phyloP scores from a whole-genome alignment of 2,797 vertebrate species.

The Parotocinclus haroldoi region DNA sequence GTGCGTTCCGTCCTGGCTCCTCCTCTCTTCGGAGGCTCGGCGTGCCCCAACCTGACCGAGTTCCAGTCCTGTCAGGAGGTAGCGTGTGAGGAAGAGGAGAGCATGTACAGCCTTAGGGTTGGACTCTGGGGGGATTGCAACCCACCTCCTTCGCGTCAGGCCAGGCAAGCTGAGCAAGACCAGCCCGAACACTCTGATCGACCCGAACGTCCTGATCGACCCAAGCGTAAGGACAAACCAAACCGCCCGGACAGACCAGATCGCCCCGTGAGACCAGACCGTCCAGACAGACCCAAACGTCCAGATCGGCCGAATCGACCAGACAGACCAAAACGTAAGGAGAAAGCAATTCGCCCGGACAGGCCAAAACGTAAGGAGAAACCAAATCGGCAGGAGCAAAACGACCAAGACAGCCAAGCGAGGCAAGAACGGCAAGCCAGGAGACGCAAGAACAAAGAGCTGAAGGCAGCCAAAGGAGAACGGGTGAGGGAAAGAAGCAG shows the following conservation, averaged over 20 bases:
- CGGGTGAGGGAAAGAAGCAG: slow-evolving; percentile 69
- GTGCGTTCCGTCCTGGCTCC: slow-evolving; percentile 82
- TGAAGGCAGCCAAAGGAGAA: slow-evolving; percentile 62
- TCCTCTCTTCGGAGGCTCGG: slow-evolving; percentile 82
- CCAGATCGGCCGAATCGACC: slow-evolving; percentile 38
- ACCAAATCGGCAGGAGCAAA: slow-evolving; percentile 9
- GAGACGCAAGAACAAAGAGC: slow-evolving; percentile 67
- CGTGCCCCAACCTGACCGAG: slow-evolving; percentile 90
- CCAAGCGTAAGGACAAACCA: slow-evolving; percentile 47
- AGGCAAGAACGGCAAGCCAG: slow-evolving; percentile 46
- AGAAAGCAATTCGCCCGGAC: slow-evolving; percentile 57
- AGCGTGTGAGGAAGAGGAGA: slow-evolving; percentile 75
- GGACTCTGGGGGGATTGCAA: slow-evolving; percentile 85
- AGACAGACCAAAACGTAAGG: slow-evolving; percentile 53
- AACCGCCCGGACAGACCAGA: slow-evolving; percentile 39
- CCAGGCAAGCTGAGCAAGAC: slow-evolving; percentile 62
- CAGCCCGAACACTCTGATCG: slow-evolving; percentile 16
- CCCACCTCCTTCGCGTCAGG: slow-evolving; percentile 68
- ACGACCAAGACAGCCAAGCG: slow-evolving; percentile 28
- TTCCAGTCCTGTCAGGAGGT: slow-evolving; percentile 83
- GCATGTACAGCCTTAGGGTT: slow-evolving; percentile 82
- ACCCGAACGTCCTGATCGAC: slow-evolving; percentile 41
- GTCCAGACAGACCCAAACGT: slow-evolving; percentile 53
- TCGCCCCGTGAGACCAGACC: slow-evolving; percentile 31
- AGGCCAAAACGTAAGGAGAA: slow-evolving; percentile 45